Evolutionary conservation across 2,888 invertebrate species (phyloP).

Genomic region (Parochlus steinenii): DNA sequence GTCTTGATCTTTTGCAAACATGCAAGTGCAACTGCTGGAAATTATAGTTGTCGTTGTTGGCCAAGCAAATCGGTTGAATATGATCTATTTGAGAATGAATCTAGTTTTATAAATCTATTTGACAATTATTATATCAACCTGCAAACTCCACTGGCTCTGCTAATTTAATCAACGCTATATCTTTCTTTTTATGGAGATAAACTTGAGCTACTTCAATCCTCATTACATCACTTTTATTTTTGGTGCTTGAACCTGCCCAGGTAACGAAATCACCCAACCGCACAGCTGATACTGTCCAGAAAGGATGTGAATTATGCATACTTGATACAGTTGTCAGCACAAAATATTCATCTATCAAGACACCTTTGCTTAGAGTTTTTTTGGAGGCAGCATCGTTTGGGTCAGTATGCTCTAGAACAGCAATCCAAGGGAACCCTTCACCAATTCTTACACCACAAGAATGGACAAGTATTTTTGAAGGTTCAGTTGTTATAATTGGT

Average conservation of each 20-base stretch:
- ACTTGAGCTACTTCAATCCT: constrained; percentile 16
- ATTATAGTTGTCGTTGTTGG: constrained; percentile 15
- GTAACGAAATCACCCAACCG: constrained; percentile 16
- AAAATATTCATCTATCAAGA: constrained; percentile 15
- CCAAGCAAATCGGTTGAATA: constrained; percentile 16
- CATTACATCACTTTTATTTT: constrained; percentile 12
- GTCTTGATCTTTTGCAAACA: constrained; percentile 14
- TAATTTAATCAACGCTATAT: constrained; percentile 16
- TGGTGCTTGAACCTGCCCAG: constrained; percentile 13
- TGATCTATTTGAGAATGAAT: constrained; percentile 12
- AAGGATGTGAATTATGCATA: constrained; percentile 16
- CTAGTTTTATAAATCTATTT: neutral
- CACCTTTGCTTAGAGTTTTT: constrained; percentile 16
- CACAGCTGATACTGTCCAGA: constrained; percentile 16
- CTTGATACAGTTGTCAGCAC: constrained; percentile 17
- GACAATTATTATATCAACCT: constrained; percentile 9
- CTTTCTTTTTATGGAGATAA: constrained; percentile 15
- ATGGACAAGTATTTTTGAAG: too few relatives aligned
- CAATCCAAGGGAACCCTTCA: constrained; percentile 16
- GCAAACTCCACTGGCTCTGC: constrained; percentile 13
- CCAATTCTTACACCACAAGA: constrained; percentile 13
- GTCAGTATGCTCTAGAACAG: constrained; percentile 16
- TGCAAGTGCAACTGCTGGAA: constrained; percentile 15
- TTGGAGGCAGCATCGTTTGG: constrained; percentile 10
- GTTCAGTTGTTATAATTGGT: too few relatives aligned